Conservation (phyloP, 2,113 vertebrate genomes). For the Pteropus alecto region DNA sequence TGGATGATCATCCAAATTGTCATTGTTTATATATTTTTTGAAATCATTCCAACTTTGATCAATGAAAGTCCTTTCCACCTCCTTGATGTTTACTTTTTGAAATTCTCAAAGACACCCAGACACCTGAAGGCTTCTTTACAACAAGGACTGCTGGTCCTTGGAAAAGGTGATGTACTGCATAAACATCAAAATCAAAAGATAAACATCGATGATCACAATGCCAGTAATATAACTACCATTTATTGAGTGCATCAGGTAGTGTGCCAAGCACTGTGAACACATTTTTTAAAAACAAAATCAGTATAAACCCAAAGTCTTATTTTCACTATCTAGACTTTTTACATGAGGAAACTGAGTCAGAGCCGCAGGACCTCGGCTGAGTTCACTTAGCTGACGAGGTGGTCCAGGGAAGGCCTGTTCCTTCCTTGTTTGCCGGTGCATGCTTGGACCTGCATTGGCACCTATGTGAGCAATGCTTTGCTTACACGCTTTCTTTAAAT, state of each 20-base stretch:
- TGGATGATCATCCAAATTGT: neutral
- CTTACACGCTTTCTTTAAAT: neutral
- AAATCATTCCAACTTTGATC: neutral
- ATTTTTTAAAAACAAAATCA: neutral
- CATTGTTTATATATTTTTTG: neutral
- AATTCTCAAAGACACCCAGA: neutral
- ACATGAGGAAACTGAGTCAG: neutral
- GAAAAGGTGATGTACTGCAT: neutral
- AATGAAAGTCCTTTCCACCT: neutral
- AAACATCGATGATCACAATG: neutral
- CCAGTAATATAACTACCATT: neutral
- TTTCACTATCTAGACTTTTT: neutral
- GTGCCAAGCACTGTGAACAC: neutral
- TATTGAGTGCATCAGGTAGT: neutral
- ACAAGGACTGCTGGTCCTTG: too few species aligned
- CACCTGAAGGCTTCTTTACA: too few species aligned
- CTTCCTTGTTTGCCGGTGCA: too few species aligned
- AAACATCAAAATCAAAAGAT: neutral
- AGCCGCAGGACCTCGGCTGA: neutral
- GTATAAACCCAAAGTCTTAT: neutral
- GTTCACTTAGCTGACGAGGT: neutral
- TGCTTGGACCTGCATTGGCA: too few species aligned
- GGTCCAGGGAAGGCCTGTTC: neutral
- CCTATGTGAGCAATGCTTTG: neutral
- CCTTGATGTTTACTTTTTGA: neutral